Conservation (phyloP, 64 coral and sea anemone genomes). For the Dendrophyllia cribrosa region DNA sequence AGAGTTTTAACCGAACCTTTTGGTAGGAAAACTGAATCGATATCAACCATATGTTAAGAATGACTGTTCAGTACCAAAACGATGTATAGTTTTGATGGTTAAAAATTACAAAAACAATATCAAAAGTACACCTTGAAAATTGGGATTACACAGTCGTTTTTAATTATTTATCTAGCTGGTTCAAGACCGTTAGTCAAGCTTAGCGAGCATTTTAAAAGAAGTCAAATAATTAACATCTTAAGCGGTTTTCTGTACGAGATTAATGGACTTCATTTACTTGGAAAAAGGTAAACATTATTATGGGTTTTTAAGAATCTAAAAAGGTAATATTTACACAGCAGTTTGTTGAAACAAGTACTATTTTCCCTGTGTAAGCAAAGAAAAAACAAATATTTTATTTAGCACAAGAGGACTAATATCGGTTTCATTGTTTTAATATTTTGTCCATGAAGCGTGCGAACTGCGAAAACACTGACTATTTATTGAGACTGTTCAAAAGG, state of each 20-base stretch:
- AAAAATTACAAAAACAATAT: too few relatives aligned
- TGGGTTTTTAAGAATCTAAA: background rate
- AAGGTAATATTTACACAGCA: background rate
- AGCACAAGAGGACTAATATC: background rate
- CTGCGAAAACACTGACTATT: background rate
- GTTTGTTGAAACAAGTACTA: constrained; percentile 10
- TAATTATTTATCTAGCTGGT: constrained; percentile 29
- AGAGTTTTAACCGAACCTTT: too few relatives aligned
- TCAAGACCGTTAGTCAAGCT: constrained; percentile 1
- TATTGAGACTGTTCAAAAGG: background rate
- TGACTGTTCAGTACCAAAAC: too few relatives aligned
- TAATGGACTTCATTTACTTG: background rate
- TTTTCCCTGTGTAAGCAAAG: background rate
- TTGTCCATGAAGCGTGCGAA: background rate
- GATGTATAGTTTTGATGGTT: too few relatives aligned
- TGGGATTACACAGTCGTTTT: background rate
- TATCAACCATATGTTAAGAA: too few relatives aligned
- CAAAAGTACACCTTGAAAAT: background rate
- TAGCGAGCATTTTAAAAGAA: background rate
- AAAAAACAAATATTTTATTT: background rate
- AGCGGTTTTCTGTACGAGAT: background rate
- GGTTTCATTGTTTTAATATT: background rate
- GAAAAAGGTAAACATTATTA: constrained; percentile 1
- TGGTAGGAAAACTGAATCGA: too few relatives aligned
- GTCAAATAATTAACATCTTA: background rate